Base-by-base conservation (phyloP, 2,113 vertebrate genomes). In the Malurus alboscapulatus region DNA sequence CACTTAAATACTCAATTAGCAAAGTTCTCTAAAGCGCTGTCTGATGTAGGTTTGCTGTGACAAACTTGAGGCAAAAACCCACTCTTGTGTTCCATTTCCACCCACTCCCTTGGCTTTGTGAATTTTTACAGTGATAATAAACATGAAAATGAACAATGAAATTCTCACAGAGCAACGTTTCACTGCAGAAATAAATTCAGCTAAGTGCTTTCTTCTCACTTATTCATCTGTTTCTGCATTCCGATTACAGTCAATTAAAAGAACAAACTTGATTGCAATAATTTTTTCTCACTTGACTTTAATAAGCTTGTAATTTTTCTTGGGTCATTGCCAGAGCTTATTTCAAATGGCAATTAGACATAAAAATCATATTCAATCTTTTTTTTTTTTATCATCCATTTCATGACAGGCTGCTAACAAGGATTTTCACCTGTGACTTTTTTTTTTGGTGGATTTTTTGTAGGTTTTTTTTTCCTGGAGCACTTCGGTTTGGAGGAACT, bases 291-390 rank as follows among this genome's bases (percentile, higher is more conserved):
- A 65, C 72, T 96, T 94, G 89, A 89, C 87, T 96, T 94, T 94
- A 94, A 95, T 92, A 90, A 81, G 95, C 95, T 93, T 94, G 65
- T 93, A 92, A 90, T 96, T 92, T 96, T 95, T 87, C 63, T 92
- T 95, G 95, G 85, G n/a, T 77, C 22, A 0, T 32, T 61, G 82
- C 85, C 96, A 95, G 86, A 80, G 68, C 73, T 55, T 93, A 59
- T 83, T 91, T 92, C 78, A 91, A 77, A 77, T 55, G 82, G 38
- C 84, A 95, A 74, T 96, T 96, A 87, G 72, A 92, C 87, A 92
- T 94, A 90, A 94, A 96, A 94, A 42, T 90, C 59, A 71, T 77
- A 90, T 81, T 88, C 50, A 57, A 53, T 27, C 47, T 45, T 54
- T 53, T 48, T 38, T 24, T 58, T 36, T 59, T 88, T 25, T 18